These are phyloP conservation scores for Leucophora obtusa DNA, from an alignment of 2,888 invertebrate genomes.

Conservation along the genomic window DNA sequence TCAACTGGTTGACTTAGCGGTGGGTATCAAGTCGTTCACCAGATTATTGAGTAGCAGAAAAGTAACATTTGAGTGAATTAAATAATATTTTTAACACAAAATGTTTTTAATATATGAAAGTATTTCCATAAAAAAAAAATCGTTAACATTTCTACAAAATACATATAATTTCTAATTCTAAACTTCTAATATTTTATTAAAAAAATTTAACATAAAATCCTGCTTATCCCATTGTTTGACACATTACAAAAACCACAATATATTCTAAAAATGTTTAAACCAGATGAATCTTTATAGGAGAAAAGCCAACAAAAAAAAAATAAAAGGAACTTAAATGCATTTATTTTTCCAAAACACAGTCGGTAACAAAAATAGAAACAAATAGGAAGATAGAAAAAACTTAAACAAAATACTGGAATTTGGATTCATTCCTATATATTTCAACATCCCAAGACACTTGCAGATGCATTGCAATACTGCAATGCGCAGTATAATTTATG, in stretches of 20 bases:
- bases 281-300: slow-evolving; percentile 24
- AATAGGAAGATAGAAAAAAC: background rate
- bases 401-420: background rate
- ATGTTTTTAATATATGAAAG: no score
- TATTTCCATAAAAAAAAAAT: no score
- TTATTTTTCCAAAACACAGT: background rate
- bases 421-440: background rate
- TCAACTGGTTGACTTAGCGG: no score
- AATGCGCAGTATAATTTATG: slow-evolving; percentile 61
- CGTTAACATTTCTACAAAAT: no score
- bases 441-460: slow-evolving; percentile 37
- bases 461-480: slow-evolving; percentile 41
- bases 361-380: slow-evolving; percentile 4
- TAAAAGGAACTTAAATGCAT: slow-evolving; percentile 13
- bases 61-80: no score
- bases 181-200: no score
- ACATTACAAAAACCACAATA: slow-evolving; percentile 50
- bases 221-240: slow-evolving; percentile 23
- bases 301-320: slow-evolving; percentile 26
- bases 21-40: no score
- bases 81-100: no score
- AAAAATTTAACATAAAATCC: no score
- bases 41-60: no score
- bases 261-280: slow-evolving; percentile 16
- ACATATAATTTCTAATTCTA: no score